Base-by-base conservation (phyloP, 2,113 vertebrate species). In the Dipodomys merriami region DNA sequence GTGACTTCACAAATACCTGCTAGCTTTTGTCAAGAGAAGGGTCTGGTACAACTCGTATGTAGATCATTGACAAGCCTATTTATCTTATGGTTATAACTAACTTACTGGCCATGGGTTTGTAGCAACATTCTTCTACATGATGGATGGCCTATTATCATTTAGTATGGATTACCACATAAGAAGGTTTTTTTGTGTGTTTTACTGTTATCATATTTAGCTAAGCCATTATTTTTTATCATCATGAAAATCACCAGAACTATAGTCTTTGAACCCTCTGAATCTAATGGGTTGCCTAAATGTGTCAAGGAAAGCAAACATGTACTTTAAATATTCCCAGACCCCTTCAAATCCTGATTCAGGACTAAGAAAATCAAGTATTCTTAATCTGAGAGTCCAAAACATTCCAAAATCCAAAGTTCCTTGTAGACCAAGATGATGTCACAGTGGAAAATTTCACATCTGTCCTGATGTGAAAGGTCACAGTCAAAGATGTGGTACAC, bases 301-400 rank as follows among this genome's bases (percentile, higher is more conserved):
- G 53, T 7, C 5, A 3, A 12, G 23, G 33, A 33, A n/a, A 30
- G 10, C 9, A 6, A 20, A 49, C 29, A 25, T 0, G 0, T 8
- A 7, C 0, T 0, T 19, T 53, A 6, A 53, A 49, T 30, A 0
- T 74, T n/a, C 62, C 30, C 11, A 65, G n/a, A 1, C 8, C 39
- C n/a, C 2, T 8, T 6, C 35, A 0, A 49, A 49, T 11, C 49
- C 49, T 49, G 49, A 49, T 49, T 49, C 49, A 49, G 49, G 49
- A 12, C 49, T 49, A 49, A 49, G 49, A 49, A 12, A 49, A 5
- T n/a, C n/a, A 20, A 78, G 53, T 20, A 19, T 29, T 25, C 22
- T 46, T n/a, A 79, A 46, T 79, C 65, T 46, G 73, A 78, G 29
- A 78, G 67, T 27, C 25, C 39, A 33, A 64, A 39, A 64, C 44